These are phyloP conservation scores for Sciurus carolinensis DNA, from an alignment of 2,797 vertebrate genomes.

Conservation along the genomic window DNA sequence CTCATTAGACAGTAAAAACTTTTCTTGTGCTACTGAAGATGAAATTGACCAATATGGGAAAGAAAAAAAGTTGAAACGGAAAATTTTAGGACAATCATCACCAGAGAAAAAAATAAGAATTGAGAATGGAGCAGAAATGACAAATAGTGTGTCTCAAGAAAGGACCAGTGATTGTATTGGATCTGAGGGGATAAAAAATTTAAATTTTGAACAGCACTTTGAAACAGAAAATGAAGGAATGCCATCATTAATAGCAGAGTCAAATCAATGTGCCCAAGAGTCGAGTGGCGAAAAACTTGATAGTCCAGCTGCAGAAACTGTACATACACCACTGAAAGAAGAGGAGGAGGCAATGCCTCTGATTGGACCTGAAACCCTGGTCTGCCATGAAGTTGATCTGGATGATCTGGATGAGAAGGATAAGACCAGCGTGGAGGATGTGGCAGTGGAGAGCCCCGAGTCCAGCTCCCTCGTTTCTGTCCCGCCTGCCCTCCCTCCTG, in stretches of 20 bases:
- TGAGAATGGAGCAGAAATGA: conserved; percentile 91
- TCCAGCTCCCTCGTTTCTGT: conserved; percentile 79
- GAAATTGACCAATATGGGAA: conserved; percentile 92
- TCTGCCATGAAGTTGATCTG: conserved; percentile 98
- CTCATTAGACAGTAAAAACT: conserved; percentile 87
- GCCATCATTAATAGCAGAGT: conserved; percentile 90
- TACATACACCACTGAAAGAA: conserved; percentile 81
- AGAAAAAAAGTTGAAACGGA: conserved; percentile 93
- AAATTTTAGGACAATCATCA: conserved; percentile 91
- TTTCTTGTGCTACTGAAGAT: conserved; percentile 85
- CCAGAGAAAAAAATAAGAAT: conserved; percentile 93
- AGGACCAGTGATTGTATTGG: conserved; percentile 85
- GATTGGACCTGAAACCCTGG: conserved; percentile 95
- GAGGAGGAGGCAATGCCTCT: conserved; percentile 93
- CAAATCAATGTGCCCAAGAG: conserved; percentile 79
- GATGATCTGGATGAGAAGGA: conserved; percentile 97
- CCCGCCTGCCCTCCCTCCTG: conserved; percentile 86
- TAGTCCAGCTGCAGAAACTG: conserved; percentile 69
- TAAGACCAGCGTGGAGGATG: conserved; percentile 90
- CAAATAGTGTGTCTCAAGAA: conserved; percentile 88
- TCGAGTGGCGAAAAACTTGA: conserved; percentile 76
- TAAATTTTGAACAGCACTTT: conserved; percentile 85
- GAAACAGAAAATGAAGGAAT: conserved; percentile 90
- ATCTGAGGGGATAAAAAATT: conserved; percentile 84
- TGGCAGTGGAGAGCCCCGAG: conserved; percentile 87